Evolutionary conservation across 2,113 vertebrate genomes (phyloP), one percentile per base, ranked within the genome.

Genomic region (Crocuta crocuta): DNA sequence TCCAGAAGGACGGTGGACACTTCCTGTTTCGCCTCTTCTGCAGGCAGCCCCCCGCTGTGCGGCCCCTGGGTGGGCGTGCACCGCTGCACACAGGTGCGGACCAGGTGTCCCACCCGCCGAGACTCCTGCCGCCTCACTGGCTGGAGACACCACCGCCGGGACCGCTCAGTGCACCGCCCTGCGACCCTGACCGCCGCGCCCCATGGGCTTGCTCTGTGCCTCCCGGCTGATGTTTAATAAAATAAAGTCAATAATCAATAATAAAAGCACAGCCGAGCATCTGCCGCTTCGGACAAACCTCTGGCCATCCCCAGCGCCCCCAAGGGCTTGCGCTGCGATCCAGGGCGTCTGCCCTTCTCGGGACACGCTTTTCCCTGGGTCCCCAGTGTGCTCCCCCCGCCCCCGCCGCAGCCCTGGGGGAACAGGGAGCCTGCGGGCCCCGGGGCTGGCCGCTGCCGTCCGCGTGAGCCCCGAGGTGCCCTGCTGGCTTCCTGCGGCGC

Each of bases 131-230:
- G 82, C 70, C 63, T 24, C 50, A 24, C 12, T 23, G 19, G 35
- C 53, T 28, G 4, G 43, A 65, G 63, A 65, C 2, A 58, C 24
- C 4, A 28, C 5, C 35, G 10, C 11, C 65, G 10, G 1, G 28
- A 10, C 33, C 4, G 3, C 1, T 31, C 15, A 28, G 24, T 4
- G 4, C 24, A 13, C 11, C 43, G 16, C 7, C 24, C 1, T 0
- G 0, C 13, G 1, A 19, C 55, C n/a, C 7, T 50, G 48, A 82
- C 9, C 63, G 16, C 66, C n/a, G 55, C 15, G 58, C 68, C 15
- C 39, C 10, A 28, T 7, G 78, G 21, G 61, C 43, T 84, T 68
- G 39, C 73, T 86, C 33, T 89, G 73, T 61, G 79, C 65, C 19
- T 55, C n/a, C 50, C 0, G 4, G 43, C 4, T 33, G 16, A 39